Base-by-base conservation (phyloP, 2,797 vertebrate genomes). In the Periparus ater region DNA sequence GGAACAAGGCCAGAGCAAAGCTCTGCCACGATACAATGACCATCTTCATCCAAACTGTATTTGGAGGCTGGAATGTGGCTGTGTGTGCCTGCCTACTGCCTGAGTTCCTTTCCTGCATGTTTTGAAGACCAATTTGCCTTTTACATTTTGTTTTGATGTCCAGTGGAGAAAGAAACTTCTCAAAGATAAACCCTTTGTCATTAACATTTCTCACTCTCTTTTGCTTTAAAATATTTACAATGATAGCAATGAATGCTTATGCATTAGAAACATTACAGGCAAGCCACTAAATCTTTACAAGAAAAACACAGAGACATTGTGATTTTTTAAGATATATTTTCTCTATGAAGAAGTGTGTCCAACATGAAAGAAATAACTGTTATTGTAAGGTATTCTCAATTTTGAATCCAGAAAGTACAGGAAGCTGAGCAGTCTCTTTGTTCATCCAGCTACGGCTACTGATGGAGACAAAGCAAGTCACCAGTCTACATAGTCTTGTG, bases 401-500 rank as follows among this genome's bases (percentile, higher is more conserved):
- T 96, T 71, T 95, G 95, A 96, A 91, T 82, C 75, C 72, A 89
- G 79, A 83, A 94, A 93, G 93, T 75, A 95, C 91, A 95, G 97
- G 96, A 97, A 96, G 61, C 76, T 8, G 51, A 94, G 76, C 88
- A 89, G 40, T 13, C 48, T 47, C 91, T 96, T 93, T 97, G 95
- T 97, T 97, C 96, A 93, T 82, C 89, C 92, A 95, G 95, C 92
- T 93, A 91, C 79, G 93, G 82, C 94, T 91, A 91, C 80, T 95
- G 95, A 82, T 97, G 97, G 89, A 98, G 95, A 97, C 97, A 97
- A 97, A 96, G 91, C 2, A 72, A 87, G 70, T 77, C 85, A 51
- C 72, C 85, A 32, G 54, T 91, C 93, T 88, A 76, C 29, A 47
- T 51, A 85, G 85, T 21, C 89, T 88, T 71, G 44, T 48, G 93